These are phyloP conservation scores for Coleophora flavipennella DNA, from an alignment of 2,888 invertebrate species.

Conservation along the genomic window DNA sequence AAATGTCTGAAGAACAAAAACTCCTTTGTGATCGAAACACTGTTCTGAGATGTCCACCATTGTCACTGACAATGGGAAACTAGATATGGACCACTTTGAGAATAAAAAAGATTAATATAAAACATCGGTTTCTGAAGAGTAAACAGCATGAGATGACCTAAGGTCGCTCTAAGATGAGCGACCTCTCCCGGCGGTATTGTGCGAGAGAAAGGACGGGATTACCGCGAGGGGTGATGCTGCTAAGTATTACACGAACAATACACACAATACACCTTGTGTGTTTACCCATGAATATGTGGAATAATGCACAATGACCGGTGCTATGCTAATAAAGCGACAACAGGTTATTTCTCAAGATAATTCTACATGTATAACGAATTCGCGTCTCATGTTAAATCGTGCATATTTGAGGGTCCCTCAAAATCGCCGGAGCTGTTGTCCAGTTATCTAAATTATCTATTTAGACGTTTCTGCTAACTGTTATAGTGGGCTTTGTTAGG, in stretches of 20 bases:
- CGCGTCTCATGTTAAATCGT: constrained; percentile 68
- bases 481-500: constrained; percentile 50
- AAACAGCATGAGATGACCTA: constrained; percentile 60
- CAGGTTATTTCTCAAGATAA: constrained; percentile 67
- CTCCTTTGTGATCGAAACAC: constrained; percentile 34
- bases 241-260: constrained; percentile 65
- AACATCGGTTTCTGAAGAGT: constrained; percentile 46
- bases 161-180: constrained; percentile 44
- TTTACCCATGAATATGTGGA: constrained; percentile 70
- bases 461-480: constrained; percentile 58
- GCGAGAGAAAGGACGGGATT: constrained; percentile 47
- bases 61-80: constrained; percentile 41
- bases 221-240: constrained; percentile 62
- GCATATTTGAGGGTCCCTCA: constrained; percentile 42
- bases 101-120: constrained; percentile 18
- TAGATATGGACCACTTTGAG: constrained; percentile 11
- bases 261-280: constrained; percentile 64
- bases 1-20: constrained; percentile 57
- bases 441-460: constrained; percentile 55
- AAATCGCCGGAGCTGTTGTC: constrained; percentile 27
- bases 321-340: constrained; percentile 60
- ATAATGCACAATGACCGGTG: constrained; percentile 53
- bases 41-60: constrained; percentile 42
- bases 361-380: constrained; percentile 69
- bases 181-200: constrained; percentile 1